Conservation (phyloP, 37 sponge, comb jelly and placozoan genomes). For the Halisarca cf. caerulea region DNA sequence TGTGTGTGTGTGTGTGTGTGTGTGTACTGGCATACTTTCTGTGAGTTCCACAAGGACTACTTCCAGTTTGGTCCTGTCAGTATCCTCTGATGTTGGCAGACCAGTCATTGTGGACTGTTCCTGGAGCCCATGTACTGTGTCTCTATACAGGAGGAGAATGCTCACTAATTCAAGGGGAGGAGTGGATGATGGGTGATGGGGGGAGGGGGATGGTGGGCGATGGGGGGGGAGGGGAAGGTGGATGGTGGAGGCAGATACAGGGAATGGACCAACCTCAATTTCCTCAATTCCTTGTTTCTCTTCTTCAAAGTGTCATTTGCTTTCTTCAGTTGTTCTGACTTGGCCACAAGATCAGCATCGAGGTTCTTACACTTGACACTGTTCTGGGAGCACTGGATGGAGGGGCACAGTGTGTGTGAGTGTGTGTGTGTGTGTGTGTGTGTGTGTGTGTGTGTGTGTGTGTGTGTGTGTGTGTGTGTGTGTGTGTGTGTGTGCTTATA, state of each 20-base stretch:
- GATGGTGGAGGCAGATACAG: neutral
- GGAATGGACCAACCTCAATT: slow-evolving; percentile 25
- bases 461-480: too few relatives aligned
- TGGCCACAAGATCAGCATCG: slow-evolving; percentile 4
- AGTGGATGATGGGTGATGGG: neutral
- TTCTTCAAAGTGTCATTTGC: neutral
- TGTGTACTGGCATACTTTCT: too few relatives aligned
- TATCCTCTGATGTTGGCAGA: too few relatives aligned
- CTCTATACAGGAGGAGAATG: neutral
- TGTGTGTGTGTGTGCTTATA: too few relatives aligned
- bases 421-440: too few relatives aligned
- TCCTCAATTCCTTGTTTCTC: slow-evolving; percentile 2
- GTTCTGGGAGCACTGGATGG: neutral
- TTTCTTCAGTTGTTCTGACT: slow-evolving; percentile 12
- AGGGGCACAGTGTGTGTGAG: too few relatives aligned
- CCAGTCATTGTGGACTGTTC: too few relatives aligned
- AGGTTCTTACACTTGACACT: slow-evolving; percentile 23
- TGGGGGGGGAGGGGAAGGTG: neutral
- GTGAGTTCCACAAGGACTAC: too few relatives aligned
- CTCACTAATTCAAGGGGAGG: neutral
- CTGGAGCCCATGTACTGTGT: neutral
- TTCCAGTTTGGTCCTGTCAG: too few relatives aligned
- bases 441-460: too few relatives aligned
- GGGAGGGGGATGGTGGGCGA: too few relatives aligned
- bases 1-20: too few relatives aligned